Evolutionary conservation across 37 sponge, comb jelly and placozoan species (phyloP), one percentile per base, ranked within the genome.

Genomic region (Chondrilla cf. caribensis): DNA sequence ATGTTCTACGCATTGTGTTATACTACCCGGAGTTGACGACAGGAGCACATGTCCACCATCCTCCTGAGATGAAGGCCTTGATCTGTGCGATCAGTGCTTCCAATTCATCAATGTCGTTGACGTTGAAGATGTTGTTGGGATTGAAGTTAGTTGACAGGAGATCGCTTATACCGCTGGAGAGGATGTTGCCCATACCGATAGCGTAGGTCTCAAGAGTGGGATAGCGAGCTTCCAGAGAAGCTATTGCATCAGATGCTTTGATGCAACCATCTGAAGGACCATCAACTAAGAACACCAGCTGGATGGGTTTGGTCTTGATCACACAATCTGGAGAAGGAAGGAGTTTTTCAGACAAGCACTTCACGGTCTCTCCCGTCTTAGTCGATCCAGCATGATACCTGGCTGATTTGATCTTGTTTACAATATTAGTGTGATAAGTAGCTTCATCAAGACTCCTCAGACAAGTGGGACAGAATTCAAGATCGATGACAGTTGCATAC

Each of bases 141-240:
- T 73, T 43, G 7, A 39, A 73, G 43, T 2, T 73, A 0, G 3
- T 2, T 25, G 38, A 31, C 44, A 39, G 44, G 2, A 73, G 44
- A 5, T 73, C 76, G 18, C n/a, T n/a, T 2, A 73, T 37, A 25
- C 76, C 76, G 7, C 76, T 73, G 17, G 19, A 0, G 0, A 3
- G 17, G 44, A 73, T 73, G 64, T n/a, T n/a, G 24, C 76, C 76
- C 76, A 73, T 73, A 4, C 43, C 76, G 40, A 73, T 73, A 21
- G 42, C 76, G 7, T 73, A 73, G 42, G 76, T 73, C 76, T 73
- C 76, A 41, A 73, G 44, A 37, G 43, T 73, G 41, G 76, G 76
- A 43, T 43, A 73, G 24, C 41, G 31, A 2, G 7, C 36, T 14
- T 15, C 43, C n/a, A 73, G 44, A 5, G 44, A 22, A 17, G 31